phyloP scores from a whole-genome alignment of 2,113 vertebrate genomes.

The Aepyceros melampus region DNA sequence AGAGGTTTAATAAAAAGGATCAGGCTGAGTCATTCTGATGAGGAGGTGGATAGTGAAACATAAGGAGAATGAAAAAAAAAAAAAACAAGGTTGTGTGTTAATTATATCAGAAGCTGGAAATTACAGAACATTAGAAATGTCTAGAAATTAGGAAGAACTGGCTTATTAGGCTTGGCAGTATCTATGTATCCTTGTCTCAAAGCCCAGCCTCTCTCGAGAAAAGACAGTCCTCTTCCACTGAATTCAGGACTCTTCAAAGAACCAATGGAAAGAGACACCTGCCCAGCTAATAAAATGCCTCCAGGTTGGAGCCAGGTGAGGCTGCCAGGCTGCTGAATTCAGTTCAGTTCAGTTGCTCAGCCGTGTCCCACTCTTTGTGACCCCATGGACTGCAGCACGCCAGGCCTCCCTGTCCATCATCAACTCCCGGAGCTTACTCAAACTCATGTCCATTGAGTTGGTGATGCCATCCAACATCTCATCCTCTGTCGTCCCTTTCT shows the following conservation, averaged over 20 bases:
- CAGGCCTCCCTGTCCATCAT: background rate
- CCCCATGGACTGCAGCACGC: background rate
- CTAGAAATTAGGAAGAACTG: background rate
- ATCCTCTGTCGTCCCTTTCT: too few relatives aligned
- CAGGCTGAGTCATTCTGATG: background rate
- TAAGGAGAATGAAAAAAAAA: background rate
- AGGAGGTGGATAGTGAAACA: background rate
- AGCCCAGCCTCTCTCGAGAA: background rate
- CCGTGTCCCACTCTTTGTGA: background rate
- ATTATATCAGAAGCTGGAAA: background rate
- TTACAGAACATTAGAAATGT: background rate
- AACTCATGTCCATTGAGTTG: background rate
- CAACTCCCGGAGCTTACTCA: rapidly evolving
- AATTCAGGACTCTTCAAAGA: background rate
- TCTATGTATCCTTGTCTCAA: background rate
- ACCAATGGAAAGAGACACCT: background rate
- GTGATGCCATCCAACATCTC: background rate
- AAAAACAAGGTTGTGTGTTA: background rate
- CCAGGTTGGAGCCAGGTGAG: too few relatives aligned
- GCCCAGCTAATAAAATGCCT: background rate
- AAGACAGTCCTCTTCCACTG: background rate
- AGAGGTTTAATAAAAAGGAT: background rate
- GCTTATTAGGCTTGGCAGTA: background rate
- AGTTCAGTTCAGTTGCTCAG: background rate
- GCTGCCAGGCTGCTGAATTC: background rate